Percentiles rank a stretch among this genome's conserved stretches.
Conservation (phyloP, 2,797 vertebrate species). For the Spinibarbus caldwelli region DNA sequence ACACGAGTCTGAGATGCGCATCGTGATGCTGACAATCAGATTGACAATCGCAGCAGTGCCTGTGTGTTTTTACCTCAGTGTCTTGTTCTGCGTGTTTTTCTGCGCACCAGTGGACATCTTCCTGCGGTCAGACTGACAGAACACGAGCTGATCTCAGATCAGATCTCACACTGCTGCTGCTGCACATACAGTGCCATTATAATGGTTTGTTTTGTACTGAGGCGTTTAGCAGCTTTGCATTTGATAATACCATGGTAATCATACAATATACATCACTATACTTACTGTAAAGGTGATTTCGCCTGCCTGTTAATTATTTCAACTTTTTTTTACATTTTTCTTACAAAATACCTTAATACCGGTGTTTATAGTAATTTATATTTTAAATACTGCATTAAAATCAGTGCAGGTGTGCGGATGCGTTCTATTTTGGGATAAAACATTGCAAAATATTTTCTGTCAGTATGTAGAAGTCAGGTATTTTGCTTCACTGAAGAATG, state of each 20-base stretch:
- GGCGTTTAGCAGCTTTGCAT: no score
- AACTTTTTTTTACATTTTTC: not conserved
- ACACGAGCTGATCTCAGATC: slow-evolving; percentile 5
- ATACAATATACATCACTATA: not conserved
- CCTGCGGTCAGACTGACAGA: not conserved
- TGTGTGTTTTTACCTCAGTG: not conserved
- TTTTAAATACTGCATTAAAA: no score
- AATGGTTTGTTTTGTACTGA: not conserved
- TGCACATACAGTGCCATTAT: no score
- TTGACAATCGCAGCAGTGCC: no score
- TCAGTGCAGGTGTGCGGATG: no score
- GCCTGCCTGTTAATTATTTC: not conserved
- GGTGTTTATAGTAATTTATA: no score
- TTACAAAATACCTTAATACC: not conserved
- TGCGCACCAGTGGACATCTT: no score
- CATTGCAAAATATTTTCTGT: no score
- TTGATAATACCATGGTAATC: not conserved
- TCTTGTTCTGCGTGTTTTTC: no score
- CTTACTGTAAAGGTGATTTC: not conserved
- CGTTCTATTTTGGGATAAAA: no score
- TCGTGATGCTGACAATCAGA: not conserved
- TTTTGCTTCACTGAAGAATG: no score
- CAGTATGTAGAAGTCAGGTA: no score
- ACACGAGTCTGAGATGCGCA: not conserved
- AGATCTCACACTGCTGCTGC: not conserved